Percentiles rank a stretch among this genome's conserved stretches.
Conservation (phyloP, 2,113 vertebrate genomes). For the Apodemus speciosus region DNA sequence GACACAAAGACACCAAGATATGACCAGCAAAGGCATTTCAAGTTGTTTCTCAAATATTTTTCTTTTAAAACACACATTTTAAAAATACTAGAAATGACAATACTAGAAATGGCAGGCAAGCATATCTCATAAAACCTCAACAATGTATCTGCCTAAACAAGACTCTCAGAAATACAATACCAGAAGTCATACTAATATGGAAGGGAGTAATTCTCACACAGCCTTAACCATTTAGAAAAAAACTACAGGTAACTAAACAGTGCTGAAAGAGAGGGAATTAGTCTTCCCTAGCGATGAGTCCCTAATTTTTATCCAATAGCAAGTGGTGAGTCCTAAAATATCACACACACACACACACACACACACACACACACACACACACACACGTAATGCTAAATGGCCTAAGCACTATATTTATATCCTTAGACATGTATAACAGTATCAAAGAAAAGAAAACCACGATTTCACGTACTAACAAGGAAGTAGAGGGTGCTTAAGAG, state of each 20-base stretch:
- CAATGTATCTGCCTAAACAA: not conserved
- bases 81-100: constrained; percentile 1
- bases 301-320: not conserved
- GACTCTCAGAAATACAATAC: not conserved
- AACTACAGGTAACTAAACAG: not conserved
- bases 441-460: not conserved
- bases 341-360: no score
- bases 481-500: not conserved
- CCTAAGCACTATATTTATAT: not conserved
- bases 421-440: not conserved
- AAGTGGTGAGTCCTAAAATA: no score
- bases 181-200: not conserved
- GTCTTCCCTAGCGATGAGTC: not conserved
- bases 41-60: not conserved
- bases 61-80: constrained; percentile 26
- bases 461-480: not conserved
- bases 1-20: not conserved
- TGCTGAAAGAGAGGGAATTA: not conserved
- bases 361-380: no score
- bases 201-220: not conserved
- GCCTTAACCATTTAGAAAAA: not conserved
- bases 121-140: not conserved
- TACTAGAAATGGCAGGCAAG: not conserved
- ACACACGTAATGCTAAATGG: not conserved
- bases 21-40: not conserved